phyloP scores from a whole-genome alignment of 2,888 invertebrate genomes.

The Artemia sinica region DNA sequence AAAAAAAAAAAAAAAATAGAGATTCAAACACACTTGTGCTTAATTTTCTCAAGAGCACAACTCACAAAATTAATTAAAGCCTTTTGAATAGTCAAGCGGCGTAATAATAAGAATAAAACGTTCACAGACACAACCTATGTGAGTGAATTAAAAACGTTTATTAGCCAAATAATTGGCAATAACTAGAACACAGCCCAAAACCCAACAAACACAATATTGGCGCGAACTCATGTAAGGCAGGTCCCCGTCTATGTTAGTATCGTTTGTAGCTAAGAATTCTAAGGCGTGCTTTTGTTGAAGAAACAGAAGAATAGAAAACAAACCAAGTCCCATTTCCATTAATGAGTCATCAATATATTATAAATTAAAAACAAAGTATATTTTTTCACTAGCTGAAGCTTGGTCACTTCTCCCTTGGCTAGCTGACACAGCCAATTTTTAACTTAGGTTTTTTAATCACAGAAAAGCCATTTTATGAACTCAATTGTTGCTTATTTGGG shows the following conservation, averaged over 20 bases:
- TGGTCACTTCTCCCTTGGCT: no score
- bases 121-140: not conserved
- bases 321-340: not conserved
- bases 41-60: not conserved
- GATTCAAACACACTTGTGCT: conserved; percentile 10
- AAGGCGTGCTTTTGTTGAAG: not conserved
- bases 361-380: no score
- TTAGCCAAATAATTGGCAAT: not conserved
- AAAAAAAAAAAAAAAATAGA: no score
- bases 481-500: conserved; percentile 5
- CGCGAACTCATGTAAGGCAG: not conserved
- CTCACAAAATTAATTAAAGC: no score
- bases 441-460: no score
- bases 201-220: not conserved
- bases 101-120: no score
- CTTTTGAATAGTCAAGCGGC: no score
- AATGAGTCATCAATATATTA: not conserved
- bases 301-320: not conserved
- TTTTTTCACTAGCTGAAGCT: no score
- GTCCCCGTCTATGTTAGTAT: not conserved
- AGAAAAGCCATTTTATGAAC: not conserved
- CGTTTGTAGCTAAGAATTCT: not conserved
- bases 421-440: no score
- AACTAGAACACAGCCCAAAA: conserved; percentile 9
- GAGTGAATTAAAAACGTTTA: conserved; percentile 5